Base-by-base conservation (phyloP, 2,888 invertebrate species). In the Ariolimax columbianus region DNA sequence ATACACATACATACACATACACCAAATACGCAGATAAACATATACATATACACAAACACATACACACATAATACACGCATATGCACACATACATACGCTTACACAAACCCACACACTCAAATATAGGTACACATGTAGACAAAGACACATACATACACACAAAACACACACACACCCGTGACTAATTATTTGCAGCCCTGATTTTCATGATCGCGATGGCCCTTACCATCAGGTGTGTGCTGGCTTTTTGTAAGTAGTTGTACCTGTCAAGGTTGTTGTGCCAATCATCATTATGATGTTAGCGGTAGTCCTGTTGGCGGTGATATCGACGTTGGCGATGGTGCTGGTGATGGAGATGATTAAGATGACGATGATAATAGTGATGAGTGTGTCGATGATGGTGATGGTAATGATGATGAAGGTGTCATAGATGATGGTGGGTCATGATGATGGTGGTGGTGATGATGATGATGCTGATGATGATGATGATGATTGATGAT, bases 111-210 rank as follows among this genome's bases (percentile, higher is more conserved):
- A 47, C 47, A 47, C 17, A 6, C n/a, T n/a, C 55, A 55, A 3
- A 55, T 55, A 23, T 19, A 55, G 14, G 2, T 55, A 55, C 23
- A 55, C 55, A 55, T 55, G 23, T 23, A 55, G 47, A 47, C 47
- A 47, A 17, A 59, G 11, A 59, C 11, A 59, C 26, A 23, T 19
- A 59, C 4, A 4, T 11, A 59, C 59, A 26, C 23, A 59, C 26
- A 59, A 4, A 17, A 59, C 26, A 59, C 59, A n/a, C 30, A 63
- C 30, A 63, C 30, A 63, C 63, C 2, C 7, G 33, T 30, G 38
- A 55, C 55, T 72, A 7, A 40, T 40, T 72, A 30, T n/a, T 72
- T 72, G 40, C 72, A 72, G 72, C 72, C 6, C 72, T 72, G 38
- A 1, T 70, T 6, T 14, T 72, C 38, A 26, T 40, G 6, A 11